phyloP scores from a whole-genome alignment of 2,113 vertebrate species.

The Cyprinodon brontotheroides region DNA sequence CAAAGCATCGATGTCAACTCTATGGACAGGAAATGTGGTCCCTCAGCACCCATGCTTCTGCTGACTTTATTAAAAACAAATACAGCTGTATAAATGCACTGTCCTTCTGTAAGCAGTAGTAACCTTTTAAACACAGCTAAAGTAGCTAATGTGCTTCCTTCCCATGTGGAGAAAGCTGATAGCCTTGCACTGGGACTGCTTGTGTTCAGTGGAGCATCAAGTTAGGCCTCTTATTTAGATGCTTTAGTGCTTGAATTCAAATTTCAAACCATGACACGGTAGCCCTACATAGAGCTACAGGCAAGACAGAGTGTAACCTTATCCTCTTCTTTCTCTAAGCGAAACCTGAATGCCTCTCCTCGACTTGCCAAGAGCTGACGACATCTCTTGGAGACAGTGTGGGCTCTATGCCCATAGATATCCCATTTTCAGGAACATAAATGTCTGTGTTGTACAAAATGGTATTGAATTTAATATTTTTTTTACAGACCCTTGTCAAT shows the following conservation, averaged over 20 bases:
- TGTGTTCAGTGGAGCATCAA: conserved; percentile 5
- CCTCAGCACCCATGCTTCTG: conserved; percentile 38
- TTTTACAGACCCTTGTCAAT: conserved; percentile 32
- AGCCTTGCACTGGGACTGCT: conserved; percentile 28
- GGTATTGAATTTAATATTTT: conserved; percentile 52
- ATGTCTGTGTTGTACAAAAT: conserved; percentile 17
- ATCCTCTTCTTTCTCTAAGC: conserved; percentile 39
- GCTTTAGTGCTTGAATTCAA: conserved; percentile 44
- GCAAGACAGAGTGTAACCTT: conserved; percentile 53
- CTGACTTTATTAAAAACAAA: conserved; percentile 53
- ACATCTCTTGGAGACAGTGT: conserved; percentile 31
- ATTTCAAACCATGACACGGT: conserved; percentile 59
- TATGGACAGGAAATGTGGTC: conserved; percentile 29
- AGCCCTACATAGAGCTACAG: conserved; percentile 37
- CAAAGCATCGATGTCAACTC: conserved; percentile 48
- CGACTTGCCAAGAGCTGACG: conserved; percentile 50
- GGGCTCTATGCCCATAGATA: conserved; percentile 32
- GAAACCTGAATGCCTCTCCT: conserved; percentile 41
- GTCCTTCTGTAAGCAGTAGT: conserved; percentile 16
- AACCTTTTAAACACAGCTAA: conserved; percentile 29
- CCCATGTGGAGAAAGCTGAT: conserved; percentile 23
- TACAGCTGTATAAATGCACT: conserved; percentile 59
- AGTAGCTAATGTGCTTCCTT: conserved; percentile 37
- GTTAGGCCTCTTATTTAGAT: neutral
- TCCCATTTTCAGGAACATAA: conserved; percentile 43